Base-by-base conservation (phyloP, 2,113 vertebrate genomes). In the Setophaga petechia region DNA sequence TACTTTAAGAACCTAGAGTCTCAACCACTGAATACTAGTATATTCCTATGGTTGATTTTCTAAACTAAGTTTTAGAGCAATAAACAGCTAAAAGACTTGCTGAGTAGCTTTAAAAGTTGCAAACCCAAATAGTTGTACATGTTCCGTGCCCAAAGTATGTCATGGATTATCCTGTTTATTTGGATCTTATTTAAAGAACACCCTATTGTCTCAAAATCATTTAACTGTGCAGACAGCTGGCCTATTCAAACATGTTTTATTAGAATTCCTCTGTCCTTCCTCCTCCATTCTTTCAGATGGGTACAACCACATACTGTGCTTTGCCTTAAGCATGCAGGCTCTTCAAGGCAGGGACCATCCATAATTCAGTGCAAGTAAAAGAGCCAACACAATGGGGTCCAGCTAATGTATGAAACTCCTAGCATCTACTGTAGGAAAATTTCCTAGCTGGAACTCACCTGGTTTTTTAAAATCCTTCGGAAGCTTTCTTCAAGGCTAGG, bases 171-270 rank as follows among this genome's bases (percentile, higher is more conserved):
- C 90, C 95, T 94, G 96, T 84, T 96, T 96, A 97, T 95, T 95
- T 95, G 92, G 84, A 95, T 94, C 94, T 95, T 94, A 95, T 95
- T 96, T 97, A 97, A 94, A 96, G 93, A 90, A 94, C 95, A 93
- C 92, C 68, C 94, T 86, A 97, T 97, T 97, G 96, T 96, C 95
- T 96, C 94, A 93, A 93, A 96, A 96, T 93, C 94, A 95, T 96
- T 97, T 97, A 95, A 90, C 93, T 97, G 92, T 93, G 95, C 95
- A 93, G 95, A 97, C 95, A 97, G 95, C 95, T 97, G 95, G 95
- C 88, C 96, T 95, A 97, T 97, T 96, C 95, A 96, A 96, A 97
- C 95, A 93, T 90, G 95, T 96, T 97, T 96, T 96, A 97, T 96
- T 96, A 97, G 94, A 96, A 97, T 96, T 96, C 96, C 96, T 96